A percentile compares a stretch with the other conserved stretches of the same genome.
Conservation (phyloP, 1,140 invertebrate genomes). For the Cecropterus lyciades region DNA sequence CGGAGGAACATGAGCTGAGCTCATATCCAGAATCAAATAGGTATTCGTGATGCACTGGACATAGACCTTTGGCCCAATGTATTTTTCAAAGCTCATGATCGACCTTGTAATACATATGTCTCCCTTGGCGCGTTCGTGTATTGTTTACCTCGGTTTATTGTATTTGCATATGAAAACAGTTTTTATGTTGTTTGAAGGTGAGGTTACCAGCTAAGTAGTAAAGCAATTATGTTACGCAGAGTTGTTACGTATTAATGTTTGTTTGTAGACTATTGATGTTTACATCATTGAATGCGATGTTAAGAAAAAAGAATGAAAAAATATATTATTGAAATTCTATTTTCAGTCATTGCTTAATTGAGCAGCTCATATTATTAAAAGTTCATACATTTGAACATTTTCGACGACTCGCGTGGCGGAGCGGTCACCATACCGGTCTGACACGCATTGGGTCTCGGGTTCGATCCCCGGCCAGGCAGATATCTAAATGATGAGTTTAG, state of each 20-base stretch:
- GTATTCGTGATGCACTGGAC: slow-evolving; percentile 53
- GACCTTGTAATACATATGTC: slow-evolving; percentile 36
- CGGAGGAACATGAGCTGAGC: slow-evolving; percentile 18
- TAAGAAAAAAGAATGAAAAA: too few species aligned
- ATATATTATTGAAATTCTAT: too few species aligned
- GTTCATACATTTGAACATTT: too few species aligned
- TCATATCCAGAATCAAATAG: slow-evolving; percentile 35
- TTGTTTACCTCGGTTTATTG: slow-evolving; percentile 19
- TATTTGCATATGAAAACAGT: slow-evolving; percentile 6
- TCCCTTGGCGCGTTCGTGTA: slow-evolving; percentile 12
- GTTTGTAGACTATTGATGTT: too few species aligned
- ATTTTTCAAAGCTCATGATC: slow-evolving; percentile 38
- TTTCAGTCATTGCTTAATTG: too few species aligned
- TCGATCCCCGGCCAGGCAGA: too few species aligned
- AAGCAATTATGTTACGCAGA: neutral
- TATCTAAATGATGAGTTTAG: too few species aligned
- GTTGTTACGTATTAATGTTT: neutral
- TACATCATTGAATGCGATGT: too few species aligned
- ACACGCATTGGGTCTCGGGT: too few species aligned
- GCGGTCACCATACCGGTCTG: too few species aligned
- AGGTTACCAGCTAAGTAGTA: neutral
- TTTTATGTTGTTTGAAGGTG: slow-evolving; percentile 12
- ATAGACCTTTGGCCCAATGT: slow-evolving; percentile 49
- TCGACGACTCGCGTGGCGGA: too few species aligned
- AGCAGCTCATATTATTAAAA: too few species aligned